Evolutionary conservation across 2,113 vertebrate genomes (phyloP).

Genomic region (Dromaius novaehollandiae): DNA sequence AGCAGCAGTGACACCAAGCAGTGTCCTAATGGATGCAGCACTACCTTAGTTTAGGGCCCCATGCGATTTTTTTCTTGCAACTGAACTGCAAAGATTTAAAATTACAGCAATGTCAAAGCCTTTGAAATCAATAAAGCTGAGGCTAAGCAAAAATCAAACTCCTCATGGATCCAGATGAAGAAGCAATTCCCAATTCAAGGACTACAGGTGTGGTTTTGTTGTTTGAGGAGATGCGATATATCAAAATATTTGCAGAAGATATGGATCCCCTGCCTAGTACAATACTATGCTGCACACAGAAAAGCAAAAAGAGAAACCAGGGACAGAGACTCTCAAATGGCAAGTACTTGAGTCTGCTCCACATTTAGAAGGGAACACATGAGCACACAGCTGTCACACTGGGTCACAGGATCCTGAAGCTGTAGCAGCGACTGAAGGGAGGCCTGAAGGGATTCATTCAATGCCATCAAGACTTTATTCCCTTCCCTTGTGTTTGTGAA

Average conservation of each 20-base stretch:
- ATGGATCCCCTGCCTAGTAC: not conserved
- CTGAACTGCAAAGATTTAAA: not conserved
- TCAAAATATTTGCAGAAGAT: not conserved
- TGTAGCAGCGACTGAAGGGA: not conserved
- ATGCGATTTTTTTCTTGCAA: not conserved
- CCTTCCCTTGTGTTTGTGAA: not conserved
- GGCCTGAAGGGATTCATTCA: not conserved
- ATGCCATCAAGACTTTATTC: not conserved
- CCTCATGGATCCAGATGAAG: not conserved
- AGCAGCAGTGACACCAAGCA: not conserved
- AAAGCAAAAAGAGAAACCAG: not conserved
- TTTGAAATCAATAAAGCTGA: not conserved
- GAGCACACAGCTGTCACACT: too few species aligned
- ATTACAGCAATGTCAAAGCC: not conserved
- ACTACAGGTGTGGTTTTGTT: not conserved
- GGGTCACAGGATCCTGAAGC: too few species aligned
- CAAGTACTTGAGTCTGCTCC: not conserved
- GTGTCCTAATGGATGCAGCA: not conserved
- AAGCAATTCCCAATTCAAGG: not conserved
- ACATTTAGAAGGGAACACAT: not conserved
- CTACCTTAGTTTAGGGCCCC: not conserved
- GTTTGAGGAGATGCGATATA: not conserved
- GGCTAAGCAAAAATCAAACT: not conserved
- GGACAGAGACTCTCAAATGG: not conserved
- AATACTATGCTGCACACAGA: not conserved